A percentile compares a stretch with the other conserved stretches of the same genome.
Evolutionary conservation across 2,888 invertebrate species (phyloP).

Genomic region (Lithophane socia): DNA sequence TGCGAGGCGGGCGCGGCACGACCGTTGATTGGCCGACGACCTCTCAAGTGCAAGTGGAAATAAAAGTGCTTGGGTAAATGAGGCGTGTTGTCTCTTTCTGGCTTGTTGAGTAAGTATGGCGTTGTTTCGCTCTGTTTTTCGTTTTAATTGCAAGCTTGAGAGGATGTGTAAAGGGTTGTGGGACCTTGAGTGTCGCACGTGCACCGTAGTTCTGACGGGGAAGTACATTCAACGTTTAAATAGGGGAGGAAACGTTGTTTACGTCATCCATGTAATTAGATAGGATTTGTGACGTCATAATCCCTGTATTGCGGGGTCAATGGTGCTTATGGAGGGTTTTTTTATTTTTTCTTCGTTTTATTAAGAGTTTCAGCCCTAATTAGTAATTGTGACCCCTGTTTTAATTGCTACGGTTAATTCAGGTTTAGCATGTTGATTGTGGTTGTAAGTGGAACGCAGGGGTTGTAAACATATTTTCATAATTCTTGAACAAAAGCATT

Average conservation of each 20-base stretch:
- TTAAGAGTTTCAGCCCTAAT: conserved; percentile 48
- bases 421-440: conserved; percentile 29
- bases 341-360: conserved; percentile 21
- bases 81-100: conserved; percentile 83
- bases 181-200: conserved; percentile 90
- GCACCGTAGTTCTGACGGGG: conserved; percentile 79
- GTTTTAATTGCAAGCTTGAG: conserved; percentile 90
- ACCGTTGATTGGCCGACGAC: conserved; percentile 90
- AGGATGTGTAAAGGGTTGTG: conserved; percentile 89
- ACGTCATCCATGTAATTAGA: conserved; percentile 78
- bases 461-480: conserved; percentile 11
- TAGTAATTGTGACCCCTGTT: conserved; percentile 34
- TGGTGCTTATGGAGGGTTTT: conserved; percentile 54
- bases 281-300: conserved; percentile 66
- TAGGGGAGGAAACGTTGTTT: conserved; percentile 80
- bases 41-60: conserved; percentile 87
- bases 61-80: conserved; percentile 90
- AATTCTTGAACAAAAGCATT: background rate
- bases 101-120: conserved; percentile 72
- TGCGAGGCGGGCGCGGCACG: conserved; percentile 86
- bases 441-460: conserved; percentile 18
- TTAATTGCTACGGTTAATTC: conserved; percentile 45
- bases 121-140: conserved; percentile 84
- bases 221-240: conserved; percentile 87
- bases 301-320: conserved; percentile 65